These are phyloP conservation scores for Thalassarche chlororhynchos DNA, from an alignment of 2,113 vertebrate species.

Conservation along the genomic window DNA sequence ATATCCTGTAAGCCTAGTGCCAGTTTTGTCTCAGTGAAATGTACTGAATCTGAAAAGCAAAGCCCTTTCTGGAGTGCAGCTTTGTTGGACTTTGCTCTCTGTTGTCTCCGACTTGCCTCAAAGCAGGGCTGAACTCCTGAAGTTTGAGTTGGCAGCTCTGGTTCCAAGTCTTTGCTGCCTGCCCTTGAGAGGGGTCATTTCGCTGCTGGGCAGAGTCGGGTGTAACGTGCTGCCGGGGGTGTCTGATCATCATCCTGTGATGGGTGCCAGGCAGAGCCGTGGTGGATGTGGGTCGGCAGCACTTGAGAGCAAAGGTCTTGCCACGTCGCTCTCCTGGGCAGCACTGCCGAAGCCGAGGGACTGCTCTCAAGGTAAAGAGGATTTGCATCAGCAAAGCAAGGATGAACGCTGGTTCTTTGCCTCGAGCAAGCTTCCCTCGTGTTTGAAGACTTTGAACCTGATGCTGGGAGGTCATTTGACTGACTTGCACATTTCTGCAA, in stretches of 20 bases:
- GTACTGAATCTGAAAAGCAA: background rate
- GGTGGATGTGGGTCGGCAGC: background rate
- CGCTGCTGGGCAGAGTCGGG: background rate
- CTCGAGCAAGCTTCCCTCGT: background rate
- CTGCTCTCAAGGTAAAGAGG: background rate
- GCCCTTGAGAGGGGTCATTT: background rate
- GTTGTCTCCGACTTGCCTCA: background rate
- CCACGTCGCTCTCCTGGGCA: rapidly evolving
- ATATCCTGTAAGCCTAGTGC: background rate
- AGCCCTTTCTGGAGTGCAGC: background rate
- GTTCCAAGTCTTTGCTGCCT: rapidly evolving
- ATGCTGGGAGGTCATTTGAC: slow-evolving; percentile 17
- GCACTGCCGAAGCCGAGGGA: rapidly evolving
- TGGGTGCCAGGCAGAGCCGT: background rate
- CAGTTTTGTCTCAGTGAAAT: rapidly evolving
- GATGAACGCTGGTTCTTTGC: background rate
- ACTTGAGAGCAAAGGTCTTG: background rate
- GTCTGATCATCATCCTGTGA: background rate
- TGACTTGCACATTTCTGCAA: background rate
- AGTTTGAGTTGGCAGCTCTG: background rate
- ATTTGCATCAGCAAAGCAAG: slow-evolving; percentile 33
- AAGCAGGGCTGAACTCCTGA: background rate
- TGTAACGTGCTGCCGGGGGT: background rate
- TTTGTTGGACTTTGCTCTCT: background rate
- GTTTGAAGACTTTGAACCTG: slow-evolving; percentile 15